These are phyloP conservation scores for Aricia agestis DNA, from an alignment of 1,140 invertebrate species.

Conservation along the genomic window DNA sequence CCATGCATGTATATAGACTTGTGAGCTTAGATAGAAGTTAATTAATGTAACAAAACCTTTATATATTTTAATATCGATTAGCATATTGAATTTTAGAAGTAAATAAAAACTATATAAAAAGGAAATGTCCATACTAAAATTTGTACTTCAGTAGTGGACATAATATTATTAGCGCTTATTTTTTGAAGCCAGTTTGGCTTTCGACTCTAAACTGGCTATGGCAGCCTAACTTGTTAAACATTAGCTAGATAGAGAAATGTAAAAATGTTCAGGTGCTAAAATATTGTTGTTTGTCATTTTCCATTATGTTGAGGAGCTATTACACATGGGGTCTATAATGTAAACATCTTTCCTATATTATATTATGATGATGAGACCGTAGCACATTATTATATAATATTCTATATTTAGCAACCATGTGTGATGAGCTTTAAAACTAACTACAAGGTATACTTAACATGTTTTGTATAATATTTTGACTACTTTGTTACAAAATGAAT, in stretches of 20 bases:
- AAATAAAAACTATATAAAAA: background rate
- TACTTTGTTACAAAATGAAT: background rate
- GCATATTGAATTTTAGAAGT: background rate
- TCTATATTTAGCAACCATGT: too few relatives aligned
- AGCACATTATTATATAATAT: too few relatives aligned
- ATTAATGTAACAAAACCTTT: conserved; percentile 2
- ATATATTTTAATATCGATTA: background rate
- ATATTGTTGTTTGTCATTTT: background rate
- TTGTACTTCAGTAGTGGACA: too few relatives aligned
- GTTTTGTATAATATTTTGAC: too few relatives aligned
- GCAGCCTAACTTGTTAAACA: background rate
- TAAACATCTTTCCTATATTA: too few relatives aligned
- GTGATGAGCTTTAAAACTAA: too few relatives aligned
- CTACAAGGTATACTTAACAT: too few relatives aligned
- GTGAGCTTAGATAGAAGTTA: conserved; percentile 5
- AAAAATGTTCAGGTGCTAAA: background rate
- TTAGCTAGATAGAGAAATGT: background rate
- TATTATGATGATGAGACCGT: too few relatives aligned
- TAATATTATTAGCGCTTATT: background rate
- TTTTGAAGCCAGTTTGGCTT: background rate
- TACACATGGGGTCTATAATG: too few relatives aligned
- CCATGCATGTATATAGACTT: conserved; percentile 10
- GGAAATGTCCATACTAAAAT: too few relatives aligned
- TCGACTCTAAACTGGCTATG: background rate
- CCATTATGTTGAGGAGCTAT: background rate